Percentiles rank a stretch among this genome's conserved stretches.
phyloP scores from a whole-genome alignment of 2,113 vertebrate species.

The Hippoglossus stenolepis region DNA sequence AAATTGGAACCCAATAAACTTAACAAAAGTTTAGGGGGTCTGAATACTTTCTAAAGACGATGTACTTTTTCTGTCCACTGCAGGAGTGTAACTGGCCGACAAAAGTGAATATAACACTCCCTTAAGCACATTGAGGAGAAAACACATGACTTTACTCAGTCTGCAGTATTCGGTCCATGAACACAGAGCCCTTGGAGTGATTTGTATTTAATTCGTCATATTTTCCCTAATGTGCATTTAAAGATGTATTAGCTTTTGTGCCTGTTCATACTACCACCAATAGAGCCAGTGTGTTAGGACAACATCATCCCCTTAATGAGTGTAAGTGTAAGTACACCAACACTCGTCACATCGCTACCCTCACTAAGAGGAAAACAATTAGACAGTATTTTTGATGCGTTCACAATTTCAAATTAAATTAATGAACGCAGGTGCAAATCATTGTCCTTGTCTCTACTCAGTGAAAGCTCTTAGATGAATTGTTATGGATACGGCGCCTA shows the following conservation, averaged over 20 bases:
- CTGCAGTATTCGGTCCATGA: neutral
- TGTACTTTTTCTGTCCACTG: no score
- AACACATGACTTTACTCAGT: neutral
- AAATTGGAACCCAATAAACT: no score
- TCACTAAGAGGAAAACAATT: slow-evolving; percentile 13
- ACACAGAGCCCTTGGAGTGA: neutral
- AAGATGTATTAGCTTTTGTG: neutral
- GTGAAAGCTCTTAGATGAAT: slow-evolving; percentile 23
- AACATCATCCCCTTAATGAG: no score
- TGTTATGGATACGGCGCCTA: slow-evolving; percentile 1
- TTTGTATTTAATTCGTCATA: neutral
- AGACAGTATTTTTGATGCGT: neutral
- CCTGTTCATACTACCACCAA: no score
- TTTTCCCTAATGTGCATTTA: neutral
- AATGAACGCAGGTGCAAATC: neutral
- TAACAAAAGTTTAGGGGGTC: no score
- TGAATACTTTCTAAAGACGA: no score
- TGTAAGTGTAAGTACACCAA: neutral
- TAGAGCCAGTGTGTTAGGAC: no score
- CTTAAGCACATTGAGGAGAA: no score
- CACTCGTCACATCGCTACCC: neutral
- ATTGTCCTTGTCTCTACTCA: slow-evolving; percentile 5
- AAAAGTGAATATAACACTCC: no score
- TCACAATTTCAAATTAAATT: neutral
- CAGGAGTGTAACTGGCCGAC: no score